Percentiles rank a stretch among this genome's conserved stretches.
phyloP scores from a whole-genome alignment of 2,888 invertebrate genomes.

The Idaea dimidiata region DNA sequence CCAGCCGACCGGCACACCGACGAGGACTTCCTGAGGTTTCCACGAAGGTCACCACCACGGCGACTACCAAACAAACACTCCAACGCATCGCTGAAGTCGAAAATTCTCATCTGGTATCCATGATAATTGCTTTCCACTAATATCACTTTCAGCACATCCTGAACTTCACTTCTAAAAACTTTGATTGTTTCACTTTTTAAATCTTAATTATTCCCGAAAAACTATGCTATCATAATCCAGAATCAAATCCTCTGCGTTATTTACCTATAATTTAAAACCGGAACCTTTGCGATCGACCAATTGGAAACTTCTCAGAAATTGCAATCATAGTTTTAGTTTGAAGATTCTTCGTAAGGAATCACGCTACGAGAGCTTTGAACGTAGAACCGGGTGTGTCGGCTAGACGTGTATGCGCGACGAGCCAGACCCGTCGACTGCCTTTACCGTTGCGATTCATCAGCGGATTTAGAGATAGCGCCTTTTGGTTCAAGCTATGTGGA shows the following conservation, averaged over 20 bases:
- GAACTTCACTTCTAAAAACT: neutral
- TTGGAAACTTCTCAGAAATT: neutral
- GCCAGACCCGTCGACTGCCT: neutral
- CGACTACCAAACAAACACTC: slow-evolving; percentile 42
- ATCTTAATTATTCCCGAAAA: neutral
- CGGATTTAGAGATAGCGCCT: neutral
- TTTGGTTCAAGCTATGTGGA: neutral
- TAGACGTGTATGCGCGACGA: neutral
- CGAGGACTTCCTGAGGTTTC: slow-evolving; percentile 42
- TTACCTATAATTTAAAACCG: neutral
- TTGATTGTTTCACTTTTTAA: neutral
- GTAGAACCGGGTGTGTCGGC: neutral
- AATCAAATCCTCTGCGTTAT: neutral
- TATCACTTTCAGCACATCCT: neutral
- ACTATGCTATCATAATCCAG: neutral
- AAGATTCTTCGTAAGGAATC: neutral
- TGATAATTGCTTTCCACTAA: slow-evolving; percentile 4
- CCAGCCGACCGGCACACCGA: slow-evolving; percentile 65
- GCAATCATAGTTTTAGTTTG: neutral
- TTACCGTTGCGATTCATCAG: neutral
- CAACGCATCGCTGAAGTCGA: slow-evolving; percentile 48
- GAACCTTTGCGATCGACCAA: neutral
- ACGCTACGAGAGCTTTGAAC: neutral
- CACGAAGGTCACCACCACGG: slow-evolving; percentile 33
- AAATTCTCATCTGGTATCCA: slow-evolving; percentile 33